Percentiles rank a stretch among this genome's conserved stretches.
phyloP scores from a whole-genome alignment of 2,797 vertebrate genomes.

The Pipistrellus pygmaeus region DNA sequence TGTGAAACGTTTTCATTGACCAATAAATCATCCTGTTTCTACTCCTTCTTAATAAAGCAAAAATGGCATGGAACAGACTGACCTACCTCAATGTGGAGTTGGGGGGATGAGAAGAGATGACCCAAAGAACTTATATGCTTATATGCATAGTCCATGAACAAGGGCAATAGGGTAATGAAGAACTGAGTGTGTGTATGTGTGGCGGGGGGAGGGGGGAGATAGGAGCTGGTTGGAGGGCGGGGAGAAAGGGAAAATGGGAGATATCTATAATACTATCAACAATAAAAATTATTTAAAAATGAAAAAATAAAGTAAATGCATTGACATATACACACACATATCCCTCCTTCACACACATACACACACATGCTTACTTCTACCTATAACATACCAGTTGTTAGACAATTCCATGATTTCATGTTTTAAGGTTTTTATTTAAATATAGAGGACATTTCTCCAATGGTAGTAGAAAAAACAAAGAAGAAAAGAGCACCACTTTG shows the following conservation, averaged over 20 bases:
- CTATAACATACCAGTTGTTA: neutral
- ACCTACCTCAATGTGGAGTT: too few relatives aligned
- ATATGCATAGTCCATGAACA: too few relatives aligned
- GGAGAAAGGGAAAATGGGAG: too few relatives aligned
- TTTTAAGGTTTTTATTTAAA: conserved; percentile 25
- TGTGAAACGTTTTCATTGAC: neutral
- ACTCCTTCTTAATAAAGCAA: neutral
- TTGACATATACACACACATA: neutral
- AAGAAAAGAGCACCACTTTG: neutral
- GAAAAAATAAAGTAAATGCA: neutral
- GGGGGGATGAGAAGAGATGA: too few relatives aligned
- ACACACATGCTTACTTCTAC: neutral
- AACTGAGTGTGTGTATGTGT: too few relatives aligned
- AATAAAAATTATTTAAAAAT: too few relatives aligned
- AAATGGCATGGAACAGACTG: too few relatives aligned
- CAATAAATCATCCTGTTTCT: neutral
- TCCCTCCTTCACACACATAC: neutral
- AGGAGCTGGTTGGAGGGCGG: too few relatives aligned
- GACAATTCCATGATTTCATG: neutral
- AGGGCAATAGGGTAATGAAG: too few relatives aligned
- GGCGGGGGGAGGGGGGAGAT: too few relatives aligned
- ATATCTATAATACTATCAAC: too few relatives aligned
- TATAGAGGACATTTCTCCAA: neutral
- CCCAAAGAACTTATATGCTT: too few relatives aligned
- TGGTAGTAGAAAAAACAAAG: neutral